Percentiles rank a stretch among this genome's conserved stretches.
These are phyloP conservation scores for Enteromius treurensis DNA, from an alignment of 2,797 vertebrate genomes.

Conservation along the genomic window DNA sequence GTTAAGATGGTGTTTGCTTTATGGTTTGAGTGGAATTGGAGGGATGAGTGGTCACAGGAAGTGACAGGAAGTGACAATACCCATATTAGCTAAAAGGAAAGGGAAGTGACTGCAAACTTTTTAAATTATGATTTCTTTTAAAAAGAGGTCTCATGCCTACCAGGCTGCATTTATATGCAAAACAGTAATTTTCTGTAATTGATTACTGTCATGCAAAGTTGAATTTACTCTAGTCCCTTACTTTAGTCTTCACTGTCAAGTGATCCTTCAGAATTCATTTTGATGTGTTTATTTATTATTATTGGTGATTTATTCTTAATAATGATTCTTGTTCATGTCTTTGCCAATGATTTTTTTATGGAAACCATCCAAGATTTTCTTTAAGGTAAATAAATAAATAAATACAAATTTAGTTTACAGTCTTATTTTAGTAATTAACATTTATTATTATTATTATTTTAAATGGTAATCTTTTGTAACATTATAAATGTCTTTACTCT, in stretches of 20 bases:
- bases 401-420: too few species aligned
- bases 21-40: constrained; percentile 36
- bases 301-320: not conserved
- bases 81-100: constrained; percentile 37
- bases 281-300: not conserved
- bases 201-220: not conserved
- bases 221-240: not conserved
- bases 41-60: constrained; percentile 17
- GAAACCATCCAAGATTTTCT: too few species aligned
- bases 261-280: not conserved
- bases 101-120: not conserved
- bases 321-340: not conserved
- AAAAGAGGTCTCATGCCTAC: not conserved
- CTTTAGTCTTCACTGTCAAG: not conserved
- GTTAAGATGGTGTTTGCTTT: constrained; percentile 51
- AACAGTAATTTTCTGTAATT: not conserved
- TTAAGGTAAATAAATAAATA: too few species aligned
- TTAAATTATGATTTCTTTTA: not conserved
- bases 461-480: not conserved
- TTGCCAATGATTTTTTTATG: too few species aligned
- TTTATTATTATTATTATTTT: too few species aligned
- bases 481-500: not conserved
- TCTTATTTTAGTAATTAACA: too few species aligned
- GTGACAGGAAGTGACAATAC: constrained; percentile 14
- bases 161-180: not conserved